These are phyloP conservation scores for Palloptera scutellata DNA, from an alignment of 2,888 invertebrate species.

Conservation along the genomic window DNA sequence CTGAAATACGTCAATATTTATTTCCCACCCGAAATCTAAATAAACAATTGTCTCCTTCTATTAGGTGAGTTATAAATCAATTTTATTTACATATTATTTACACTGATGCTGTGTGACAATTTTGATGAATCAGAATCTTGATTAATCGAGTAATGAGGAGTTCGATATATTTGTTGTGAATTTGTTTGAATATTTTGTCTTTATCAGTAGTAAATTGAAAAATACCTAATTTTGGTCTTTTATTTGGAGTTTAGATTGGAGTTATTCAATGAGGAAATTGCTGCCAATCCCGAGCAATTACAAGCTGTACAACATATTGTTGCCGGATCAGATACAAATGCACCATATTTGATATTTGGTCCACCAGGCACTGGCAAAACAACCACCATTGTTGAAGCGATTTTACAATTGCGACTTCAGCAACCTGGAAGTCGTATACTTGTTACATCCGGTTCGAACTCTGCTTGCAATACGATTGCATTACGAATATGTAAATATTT, in stretches of 20 bases:
- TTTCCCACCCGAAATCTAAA: constrained; percentile 23
- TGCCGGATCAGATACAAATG: constrained; percentile 69
- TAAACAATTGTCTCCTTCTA: constrained; percentile 37
- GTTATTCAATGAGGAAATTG: constrained; percentile 56
- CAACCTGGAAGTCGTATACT: constrained; percentile 66
- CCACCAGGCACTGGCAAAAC: constrained; percentile 88
- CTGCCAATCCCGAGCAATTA: constrained; percentile 69
- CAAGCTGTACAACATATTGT: constrained; percentile 75
- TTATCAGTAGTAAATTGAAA: no score
- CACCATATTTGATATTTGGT: constrained; percentile 85
- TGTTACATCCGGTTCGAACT: constrained; percentile 76
- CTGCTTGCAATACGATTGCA: constrained; percentile 75
- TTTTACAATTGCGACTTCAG: constrained; percentile 68
- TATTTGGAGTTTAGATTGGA: constrained; percentile 38
- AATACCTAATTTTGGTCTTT: not conserved
- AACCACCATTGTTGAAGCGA: constrained; percentile 74
- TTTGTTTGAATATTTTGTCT: no score
- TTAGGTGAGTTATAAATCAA: constrained; percentile 43
- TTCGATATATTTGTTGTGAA: no score
- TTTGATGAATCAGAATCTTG: no score
- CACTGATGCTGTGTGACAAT: no score
- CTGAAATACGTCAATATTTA: constrained; percentile 4
- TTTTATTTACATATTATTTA: constrained; percentile 37
- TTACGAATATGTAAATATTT: constrained; percentile 62
- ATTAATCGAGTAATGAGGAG: no score